Evolutionary conservation across 1,140 invertebrate species (phyloP).

Genomic region (Calosoma granatense): DNA sequence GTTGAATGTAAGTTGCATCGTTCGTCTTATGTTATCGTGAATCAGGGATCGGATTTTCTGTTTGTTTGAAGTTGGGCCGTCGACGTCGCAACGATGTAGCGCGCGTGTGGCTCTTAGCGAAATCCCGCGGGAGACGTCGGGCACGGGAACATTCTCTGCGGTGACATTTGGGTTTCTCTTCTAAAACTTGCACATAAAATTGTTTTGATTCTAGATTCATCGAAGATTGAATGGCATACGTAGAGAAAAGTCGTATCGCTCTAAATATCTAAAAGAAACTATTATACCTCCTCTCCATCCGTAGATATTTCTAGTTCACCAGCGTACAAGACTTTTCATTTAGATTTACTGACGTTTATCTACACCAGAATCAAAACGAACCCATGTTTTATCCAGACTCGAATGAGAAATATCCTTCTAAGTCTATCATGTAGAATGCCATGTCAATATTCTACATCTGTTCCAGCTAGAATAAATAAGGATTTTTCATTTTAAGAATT

Average conservation of each 20-base stretch:
- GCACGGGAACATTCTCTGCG: background rate
- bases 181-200: background rate
- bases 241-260: slow-evolving; percentile 1
- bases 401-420: no score
- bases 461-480: no score
- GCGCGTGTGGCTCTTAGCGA: background rate
- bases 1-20: background rate
- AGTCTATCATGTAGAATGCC: no score
- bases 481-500: no score
- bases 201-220: slow-evolving; percentile 5
- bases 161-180: slow-evolving; percentile 1
- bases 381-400: no score
- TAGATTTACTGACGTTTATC: no score
- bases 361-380: no score
- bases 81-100: background rate
- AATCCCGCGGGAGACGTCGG: background rate
- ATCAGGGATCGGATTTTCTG: background rate
- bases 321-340: no score
- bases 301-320: no score
- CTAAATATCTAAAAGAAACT: slow-evolving; percentile 1
- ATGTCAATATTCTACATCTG: no score
- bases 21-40: background rate
- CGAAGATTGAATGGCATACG: slow-evolving; percentile 5
- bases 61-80: background rate
- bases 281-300: no score